A percentile compares a stretch with the other conserved stretches of the same genome.
phyloP scores from a whole-genome alignment of 2,888 invertebrate species.

The Griposia aprilina region DNA sequence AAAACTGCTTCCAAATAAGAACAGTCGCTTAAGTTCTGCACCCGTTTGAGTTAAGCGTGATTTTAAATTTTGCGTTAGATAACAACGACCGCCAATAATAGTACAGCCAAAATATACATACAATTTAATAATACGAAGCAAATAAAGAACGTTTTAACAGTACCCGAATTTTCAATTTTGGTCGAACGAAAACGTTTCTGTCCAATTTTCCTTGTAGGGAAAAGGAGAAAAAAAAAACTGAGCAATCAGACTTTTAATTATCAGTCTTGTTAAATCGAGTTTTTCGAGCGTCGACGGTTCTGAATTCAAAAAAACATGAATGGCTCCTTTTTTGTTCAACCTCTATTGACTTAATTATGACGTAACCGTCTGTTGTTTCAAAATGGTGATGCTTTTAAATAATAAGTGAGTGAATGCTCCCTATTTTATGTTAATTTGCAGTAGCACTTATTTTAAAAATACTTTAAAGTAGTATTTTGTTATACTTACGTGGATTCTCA shows the following conservation, averaged over 20 bases:
- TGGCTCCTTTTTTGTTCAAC: constrained; percentile 36
- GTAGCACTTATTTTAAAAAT: neutral
- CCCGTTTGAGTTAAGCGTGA: constrained; percentile 1
- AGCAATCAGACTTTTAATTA: constrained; percentile 74
- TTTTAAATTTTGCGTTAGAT: constrained; percentile 15
- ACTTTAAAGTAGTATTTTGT: neutral
- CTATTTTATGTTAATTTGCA: neutral
- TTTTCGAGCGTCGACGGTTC: constrained; percentile 51
- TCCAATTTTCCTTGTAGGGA: constrained; percentile 68
- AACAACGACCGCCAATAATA: constrained; percentile 14
- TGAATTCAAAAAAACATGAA: constrained; percentile 41
- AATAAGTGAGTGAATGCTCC: neutral
- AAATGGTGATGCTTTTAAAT: constrained; percentile 24
- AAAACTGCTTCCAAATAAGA: neutral
- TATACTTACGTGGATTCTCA: neutral
- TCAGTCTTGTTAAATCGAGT: constrained; percentile 72
- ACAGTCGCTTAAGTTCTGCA: neutral
- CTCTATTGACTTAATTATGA: constrained; percentile 48
- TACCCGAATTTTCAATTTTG: constrained; percentile 58
- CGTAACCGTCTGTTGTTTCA: constrained; percentile 25
- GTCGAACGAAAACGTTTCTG: constrained; percentile 57
- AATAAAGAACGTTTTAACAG: constrained; percentile 36
- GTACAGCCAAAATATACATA: constrained; percentile 16
- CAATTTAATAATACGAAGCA: constrained; percentile 44
- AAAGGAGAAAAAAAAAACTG: constrained; percentile 65